These are phyloP conservation scores for Nomada flava DNA, from an alignment of 2,888 invertebrate genomes.

Conservation along the genomic window DNA sequence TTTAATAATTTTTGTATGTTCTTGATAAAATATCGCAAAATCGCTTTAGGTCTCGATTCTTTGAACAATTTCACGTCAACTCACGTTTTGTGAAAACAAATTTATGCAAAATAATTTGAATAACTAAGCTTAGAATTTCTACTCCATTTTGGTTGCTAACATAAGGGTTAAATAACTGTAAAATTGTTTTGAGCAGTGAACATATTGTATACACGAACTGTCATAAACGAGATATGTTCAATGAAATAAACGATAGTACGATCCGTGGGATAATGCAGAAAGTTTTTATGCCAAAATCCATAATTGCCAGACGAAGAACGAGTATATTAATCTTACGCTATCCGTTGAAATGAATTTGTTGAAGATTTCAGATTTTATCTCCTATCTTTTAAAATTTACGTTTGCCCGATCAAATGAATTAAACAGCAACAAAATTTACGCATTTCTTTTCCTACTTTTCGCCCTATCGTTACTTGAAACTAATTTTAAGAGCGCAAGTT, in stretches of 20 bases:
- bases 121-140: no score
- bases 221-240: background rate
- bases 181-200: slow-evolving; percentile 5
- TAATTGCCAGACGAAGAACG: background rate
- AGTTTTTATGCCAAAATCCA: slow-evolving; percentile 15
- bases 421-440: background rate
- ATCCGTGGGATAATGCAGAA: slow-evolving; percentile 19
- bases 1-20: no score
- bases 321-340: slow-evolving; percentile 3
- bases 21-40: no score
- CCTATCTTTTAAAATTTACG: background rate
- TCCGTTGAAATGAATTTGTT: slow-evolving; percentile 38
- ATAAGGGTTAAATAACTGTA: background rate
- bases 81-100: no score
- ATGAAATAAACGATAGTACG: slow-evolving; percentile 19
- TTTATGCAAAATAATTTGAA: no score
- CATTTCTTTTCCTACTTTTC: slow-evolving; percentile 8
- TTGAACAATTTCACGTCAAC: no score
- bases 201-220: slow-evolving; percentile 1
- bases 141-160: no score
- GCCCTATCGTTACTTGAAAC: background rate
- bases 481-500: background rate
- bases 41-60: no score
- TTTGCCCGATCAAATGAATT: slow-evolving; percentile 9
- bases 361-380: slow-evolving; percentile 6